Base-by-base conservation (phyloP, 1,140 invertebrate species). In the Panonychus citri region DNA sequence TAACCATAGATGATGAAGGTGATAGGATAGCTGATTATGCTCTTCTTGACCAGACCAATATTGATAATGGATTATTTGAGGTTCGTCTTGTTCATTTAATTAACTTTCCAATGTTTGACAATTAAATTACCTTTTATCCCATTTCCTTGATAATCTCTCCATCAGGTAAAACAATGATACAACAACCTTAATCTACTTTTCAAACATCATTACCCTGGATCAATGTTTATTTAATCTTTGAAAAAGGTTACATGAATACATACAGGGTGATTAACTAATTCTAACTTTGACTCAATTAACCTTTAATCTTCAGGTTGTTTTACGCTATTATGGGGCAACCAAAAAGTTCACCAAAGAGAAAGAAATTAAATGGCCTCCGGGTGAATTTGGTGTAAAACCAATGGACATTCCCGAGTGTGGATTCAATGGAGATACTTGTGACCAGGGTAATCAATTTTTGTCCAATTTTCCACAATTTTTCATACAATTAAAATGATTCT, bases 21-120 rank as follows among this genome's bases (percentile, higher is more conserved):
- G 83, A 86, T 66, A 72, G 85, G 26, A 81, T 86, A 63, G 82
- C 83, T 5, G 83, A 87, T 67, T 87, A 85, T 67, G 83, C 82
- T 2, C 78, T 86, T 55, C 67, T 84, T 27, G 83, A 85, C 68
- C 63, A 64, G 56, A 69, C 84, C 63, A 81, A 87, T 69, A 81
- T 83, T 2, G 77, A 79, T 30, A 83, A 81, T 19, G 83, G 83
- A 46, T 77, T 78, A 60, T 81, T 81, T 67, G 73, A 76, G 70
- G 78, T 80, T 34, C 5, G n/a, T n/a, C 5, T 5, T 34, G 30
- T 34, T 34, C 12, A 34, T 34, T 34, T 34, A 7, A 12, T n/a
- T 34, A 34, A 34, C 30, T 34, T 34, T 34, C n/a, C n/a, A 46
- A 7, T 19, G 42, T 24, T n/a, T 46, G 42, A 46, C 17, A 19